Conservation (phyloP, 2,888 invertebrate species). For the Caradrina kadenii region DNA sequence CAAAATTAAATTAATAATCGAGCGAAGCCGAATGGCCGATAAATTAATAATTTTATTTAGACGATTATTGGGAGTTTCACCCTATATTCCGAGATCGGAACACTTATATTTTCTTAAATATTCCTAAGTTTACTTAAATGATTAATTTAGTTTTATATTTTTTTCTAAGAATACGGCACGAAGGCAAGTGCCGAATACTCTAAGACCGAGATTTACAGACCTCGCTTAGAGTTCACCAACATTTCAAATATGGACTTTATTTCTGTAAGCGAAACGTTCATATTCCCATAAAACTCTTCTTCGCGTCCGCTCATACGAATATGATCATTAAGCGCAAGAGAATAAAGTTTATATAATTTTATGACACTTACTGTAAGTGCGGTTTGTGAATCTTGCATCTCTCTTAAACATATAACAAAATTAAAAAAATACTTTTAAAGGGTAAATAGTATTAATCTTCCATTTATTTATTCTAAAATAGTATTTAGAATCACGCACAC, state of each 20-base stretch:
- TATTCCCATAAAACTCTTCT: neutral
- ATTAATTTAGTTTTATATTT: constrained; percentile 8
- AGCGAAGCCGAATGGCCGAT: constrained; percentile 36
- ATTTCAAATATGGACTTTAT: neutral
- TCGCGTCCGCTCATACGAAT: neutral
- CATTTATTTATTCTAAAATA: no score
- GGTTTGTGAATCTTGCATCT: neutral
- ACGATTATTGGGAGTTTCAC: constrained; percentile 36
- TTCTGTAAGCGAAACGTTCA: neutral
- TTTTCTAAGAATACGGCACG: neutral
- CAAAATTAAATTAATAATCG: constrained; percentile 66
- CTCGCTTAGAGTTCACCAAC: neutral
- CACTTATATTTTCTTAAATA: constrained; percentile 31
- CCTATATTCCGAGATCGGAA: constrained; percentile 25
- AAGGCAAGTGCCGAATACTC: neutral
- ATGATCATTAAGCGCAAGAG: neutral
- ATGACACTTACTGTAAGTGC: neutral
- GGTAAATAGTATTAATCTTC: neutral
- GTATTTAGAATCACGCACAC: no score
- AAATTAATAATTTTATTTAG: constrained; percentile 29
- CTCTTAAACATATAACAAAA: neutral
- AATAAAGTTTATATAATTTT: no score
- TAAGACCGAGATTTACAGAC: neutral
- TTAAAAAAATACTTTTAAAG: neutral
- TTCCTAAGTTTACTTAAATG: constrained; percentile 17